These are phyloP conservation scores for Bombus superbus DNA, from an alignment of 1,140 invertebrate species.

Conservation along the genomic window DNA sequence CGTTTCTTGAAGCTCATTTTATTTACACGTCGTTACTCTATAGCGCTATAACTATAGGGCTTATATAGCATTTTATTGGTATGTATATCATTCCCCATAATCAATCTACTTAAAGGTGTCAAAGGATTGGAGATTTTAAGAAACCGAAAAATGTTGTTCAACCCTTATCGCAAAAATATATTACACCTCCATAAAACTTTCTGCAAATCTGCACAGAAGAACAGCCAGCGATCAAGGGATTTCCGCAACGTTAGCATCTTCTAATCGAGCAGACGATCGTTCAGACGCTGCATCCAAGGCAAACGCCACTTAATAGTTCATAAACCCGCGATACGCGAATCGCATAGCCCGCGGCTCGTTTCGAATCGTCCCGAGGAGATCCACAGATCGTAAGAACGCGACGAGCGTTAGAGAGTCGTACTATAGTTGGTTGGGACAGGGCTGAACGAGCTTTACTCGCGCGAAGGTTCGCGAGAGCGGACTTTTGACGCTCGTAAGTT, in stretches of 20 bases:
- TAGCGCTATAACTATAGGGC: no score
- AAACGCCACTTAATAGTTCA: slow-evolving; percentile 25
- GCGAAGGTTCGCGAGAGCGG: not conserved
- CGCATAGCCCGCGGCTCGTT: slow-evolving; percentile 6
- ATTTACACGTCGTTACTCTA: no score
- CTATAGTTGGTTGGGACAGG: not conserved
- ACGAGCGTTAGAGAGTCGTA: not conserved
- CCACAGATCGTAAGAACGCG: slow-evolving; percentile 9
- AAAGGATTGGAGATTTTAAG: no score
- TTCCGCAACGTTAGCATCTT: not conserved
- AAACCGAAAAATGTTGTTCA: no score
- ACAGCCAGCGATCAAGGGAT: not conserved
- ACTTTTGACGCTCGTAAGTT: slow-evolving; percentile 54
- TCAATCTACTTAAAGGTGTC: no score
- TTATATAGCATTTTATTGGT: no score
- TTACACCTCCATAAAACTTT: not conserved
- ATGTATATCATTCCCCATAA: no score
- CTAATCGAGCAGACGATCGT: not conserved
- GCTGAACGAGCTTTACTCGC: not conserved
- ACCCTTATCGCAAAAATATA: not conserved
- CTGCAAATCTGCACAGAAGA: not conserved
- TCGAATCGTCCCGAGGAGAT: not conserved
- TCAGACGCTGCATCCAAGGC: not conserved
- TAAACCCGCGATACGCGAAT: slow-evolving; percentile 33
- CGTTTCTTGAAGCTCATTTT: no score